phyloP scores from a whole-genome alignment of 2,888 invertebrate genomes.

The Resseliella maxima region DNA sequence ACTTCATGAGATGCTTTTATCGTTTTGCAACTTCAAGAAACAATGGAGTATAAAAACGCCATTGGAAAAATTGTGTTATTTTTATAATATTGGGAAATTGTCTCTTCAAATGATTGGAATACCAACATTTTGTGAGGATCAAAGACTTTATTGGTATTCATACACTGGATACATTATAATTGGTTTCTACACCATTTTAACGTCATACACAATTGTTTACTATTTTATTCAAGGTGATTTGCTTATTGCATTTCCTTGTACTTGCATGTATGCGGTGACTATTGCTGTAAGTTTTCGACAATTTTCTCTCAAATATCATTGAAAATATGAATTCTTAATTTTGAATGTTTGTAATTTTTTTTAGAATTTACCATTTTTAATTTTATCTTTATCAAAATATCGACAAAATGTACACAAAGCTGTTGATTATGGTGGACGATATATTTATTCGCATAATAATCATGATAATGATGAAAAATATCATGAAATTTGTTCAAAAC shows the following conservation, averaged over 20 bases:
- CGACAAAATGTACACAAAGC: neutral
- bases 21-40: neutral
- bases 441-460: neutral
- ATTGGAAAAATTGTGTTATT: neutral
- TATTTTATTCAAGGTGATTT: no score
- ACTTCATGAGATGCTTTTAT: neutral
- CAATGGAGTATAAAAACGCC: neutral
- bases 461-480: neutral
- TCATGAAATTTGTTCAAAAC: neutral
- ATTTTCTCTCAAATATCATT: no score
- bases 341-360: no score
- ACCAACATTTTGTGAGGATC: neutral
- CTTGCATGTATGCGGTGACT: no score
- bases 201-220: no score
- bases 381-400: no score
- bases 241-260: no score
- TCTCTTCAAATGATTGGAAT: neutral
- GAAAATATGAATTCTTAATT: no score
- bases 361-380: no score
- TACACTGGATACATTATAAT: neutral
- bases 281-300: no score
- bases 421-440: neutral
- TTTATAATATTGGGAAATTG: neutral
- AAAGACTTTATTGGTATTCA: neutral
- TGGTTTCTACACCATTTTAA: neutral